Conservation (phyloP, 2,113 vertebrate genomes). For the Lepus timidus region DNA sequence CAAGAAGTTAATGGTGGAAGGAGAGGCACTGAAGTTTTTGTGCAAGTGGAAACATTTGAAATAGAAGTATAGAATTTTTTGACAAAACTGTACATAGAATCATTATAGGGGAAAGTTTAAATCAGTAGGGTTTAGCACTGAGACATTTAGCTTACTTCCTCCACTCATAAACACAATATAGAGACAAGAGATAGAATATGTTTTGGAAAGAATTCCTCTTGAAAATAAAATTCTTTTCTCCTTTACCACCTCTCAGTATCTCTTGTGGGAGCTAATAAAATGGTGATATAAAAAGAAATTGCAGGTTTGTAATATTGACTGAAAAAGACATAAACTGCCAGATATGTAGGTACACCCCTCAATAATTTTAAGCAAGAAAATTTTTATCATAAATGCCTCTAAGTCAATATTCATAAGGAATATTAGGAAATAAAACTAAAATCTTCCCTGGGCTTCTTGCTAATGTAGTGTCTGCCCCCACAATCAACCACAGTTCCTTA, state of each 20-base stretch:
- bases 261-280: conserved; percentile 39
- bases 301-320: conserved; percentile 20
- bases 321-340: neutral
- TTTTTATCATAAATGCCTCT: neutral
- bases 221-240: conserved; percentile 40
- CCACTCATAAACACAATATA: neutral
- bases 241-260: neutral
- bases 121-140: neutral
- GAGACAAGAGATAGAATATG: neutral
- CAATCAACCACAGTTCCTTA: neutral
- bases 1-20: neutral
- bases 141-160: neutral
- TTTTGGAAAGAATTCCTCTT: conserved; percentile 24
- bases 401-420: neutral
- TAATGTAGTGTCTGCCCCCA: neutral
- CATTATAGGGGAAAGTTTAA: neutral
- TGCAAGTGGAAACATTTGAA: neutral
- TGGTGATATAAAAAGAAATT: conserved; percentile 5
- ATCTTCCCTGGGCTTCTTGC: neutral
- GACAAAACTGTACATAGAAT: neutral
- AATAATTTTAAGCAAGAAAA: neutral
- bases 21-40: neutral
- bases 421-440: conserved; percentile 8
- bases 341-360: neutral
- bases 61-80: neutral